Conservation (phyloP, 2,113 vertebrate species). For the Macrotis lagotis region DNA sequence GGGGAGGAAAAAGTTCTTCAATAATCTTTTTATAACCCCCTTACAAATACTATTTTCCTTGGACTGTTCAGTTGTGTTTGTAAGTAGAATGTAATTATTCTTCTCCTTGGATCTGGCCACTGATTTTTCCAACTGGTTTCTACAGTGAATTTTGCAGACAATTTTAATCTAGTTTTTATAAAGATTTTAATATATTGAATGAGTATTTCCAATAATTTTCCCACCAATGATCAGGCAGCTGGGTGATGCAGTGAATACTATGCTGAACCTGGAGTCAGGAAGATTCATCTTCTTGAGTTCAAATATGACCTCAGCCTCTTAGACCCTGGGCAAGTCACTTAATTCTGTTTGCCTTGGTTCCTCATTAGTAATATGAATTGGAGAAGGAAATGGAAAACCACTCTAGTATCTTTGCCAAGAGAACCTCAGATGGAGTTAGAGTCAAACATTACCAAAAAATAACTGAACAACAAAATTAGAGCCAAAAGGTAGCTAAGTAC, state of each 20-base stretch:
- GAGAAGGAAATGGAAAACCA: not conserved
- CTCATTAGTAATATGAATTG: not conserved
- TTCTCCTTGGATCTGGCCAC: not conserved
- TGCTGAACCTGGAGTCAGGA: not conserved
- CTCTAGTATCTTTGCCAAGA: not conserved
- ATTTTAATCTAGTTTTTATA: not conserved
- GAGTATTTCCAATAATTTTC: not conserved
- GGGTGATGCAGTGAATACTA: not conserved
- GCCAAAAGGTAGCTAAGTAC: not conserved
- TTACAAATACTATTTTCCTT: constrained; percentile 21
- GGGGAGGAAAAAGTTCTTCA: constrained; percentile 47
- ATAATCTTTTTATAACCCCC: constrained; percentile 57
- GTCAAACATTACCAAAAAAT: not conserved
- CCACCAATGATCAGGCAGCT: not conserved
- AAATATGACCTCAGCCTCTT: not conserved
- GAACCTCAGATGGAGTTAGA: not conserved
- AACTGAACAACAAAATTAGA: not conserved
- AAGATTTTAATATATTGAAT: not conserved
- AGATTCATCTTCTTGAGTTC: not conserved
- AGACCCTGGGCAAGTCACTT: not conserved
- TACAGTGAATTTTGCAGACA: not conserved
- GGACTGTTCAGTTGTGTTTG: not conserved
- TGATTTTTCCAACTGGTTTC: not conserved
- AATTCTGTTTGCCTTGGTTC: not conserved
- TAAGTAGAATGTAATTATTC: fast-evolving